These are phyloP conservation scores for Muntiacus muntjak DNA, from an alignment of 2,113 vertebrate species.

Conservation along the genomic window DNA sequence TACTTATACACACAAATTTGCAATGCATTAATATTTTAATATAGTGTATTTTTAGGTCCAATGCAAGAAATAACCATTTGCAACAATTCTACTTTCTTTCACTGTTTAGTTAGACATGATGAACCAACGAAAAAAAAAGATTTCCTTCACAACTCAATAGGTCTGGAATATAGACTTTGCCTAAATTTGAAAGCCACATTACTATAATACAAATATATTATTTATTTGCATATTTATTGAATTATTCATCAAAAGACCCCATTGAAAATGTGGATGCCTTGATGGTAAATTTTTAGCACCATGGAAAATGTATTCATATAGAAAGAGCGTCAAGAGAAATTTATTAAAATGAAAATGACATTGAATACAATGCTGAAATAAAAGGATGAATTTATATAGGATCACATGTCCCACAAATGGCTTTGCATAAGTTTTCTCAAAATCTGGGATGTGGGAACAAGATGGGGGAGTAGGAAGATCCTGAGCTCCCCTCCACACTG, in stretches of 20 bases:
- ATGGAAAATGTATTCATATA: constrained; percentile 44
- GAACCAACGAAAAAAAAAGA: background rate
- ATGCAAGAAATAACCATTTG: constrained; percentile 11
- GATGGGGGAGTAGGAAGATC: background rate
- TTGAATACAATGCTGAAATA: constrained; percentile 45
- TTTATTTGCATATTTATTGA: constrained; percentile 50
- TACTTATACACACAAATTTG: background rate
- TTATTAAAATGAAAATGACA: constrained; percentile 59
- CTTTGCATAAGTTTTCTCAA: constrained; percentile 6
- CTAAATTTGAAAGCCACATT: constrained; percentile 44
- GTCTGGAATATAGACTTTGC: constrained; percentile 32
- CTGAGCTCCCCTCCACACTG: background rate
- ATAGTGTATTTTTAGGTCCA: background rate
- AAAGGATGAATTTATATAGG: constrained; percentile 40
- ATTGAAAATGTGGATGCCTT: constrained; percentile 45
- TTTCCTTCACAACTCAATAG: constrained; percentile 40
- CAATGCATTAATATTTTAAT: constrained; percentile 18
- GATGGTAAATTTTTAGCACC: constrained; percentile 51
- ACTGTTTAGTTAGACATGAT: background rate
- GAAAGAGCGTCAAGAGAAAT: constrained; percentile 31
- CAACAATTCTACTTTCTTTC: constrained; percentile 7
- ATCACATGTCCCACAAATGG: background rate
- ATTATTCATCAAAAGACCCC: constrained; percentile 48
- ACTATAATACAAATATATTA: constrained; percentile 21
- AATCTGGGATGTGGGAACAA: background rate